A percentile compares a stretch with the other conserved stretches of the same genome.
These are phyloP conservation scores for Agapostemon virescens DNA, from an alignment of 2,888 invertebrate species.

Conservation along the genomic window DNA sequence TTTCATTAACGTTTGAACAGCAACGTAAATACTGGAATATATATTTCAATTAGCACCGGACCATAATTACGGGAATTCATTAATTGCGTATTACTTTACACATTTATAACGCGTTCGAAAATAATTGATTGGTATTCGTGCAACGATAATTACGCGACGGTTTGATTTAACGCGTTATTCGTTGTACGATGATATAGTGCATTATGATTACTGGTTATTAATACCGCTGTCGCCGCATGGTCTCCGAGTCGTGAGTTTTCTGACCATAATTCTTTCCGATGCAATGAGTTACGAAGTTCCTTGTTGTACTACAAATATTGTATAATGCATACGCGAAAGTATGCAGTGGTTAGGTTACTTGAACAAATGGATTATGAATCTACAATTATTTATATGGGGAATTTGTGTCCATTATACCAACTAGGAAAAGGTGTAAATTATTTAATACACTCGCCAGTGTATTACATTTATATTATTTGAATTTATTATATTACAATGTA, in stretches of 20 bases:
- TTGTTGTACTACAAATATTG: neutral
- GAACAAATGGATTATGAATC: neutral
- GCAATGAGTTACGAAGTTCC: neutral
- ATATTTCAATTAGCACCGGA: constrained; percentile 45
- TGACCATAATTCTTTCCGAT: neutral
- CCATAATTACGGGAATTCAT: constrained; percentile 48
- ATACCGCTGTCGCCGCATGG: neutral
- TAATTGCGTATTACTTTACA: constrained; percentile 45
- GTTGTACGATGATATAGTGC: neutral
- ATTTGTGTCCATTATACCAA: neutral
- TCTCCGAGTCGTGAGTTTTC: neutral
- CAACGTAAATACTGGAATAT: constrained; percentile 45
- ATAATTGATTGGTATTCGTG: constrained; percentile 43
- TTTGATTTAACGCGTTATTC: constrained; percentile 32
- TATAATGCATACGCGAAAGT: neutral
- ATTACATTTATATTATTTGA: too few species aligned
- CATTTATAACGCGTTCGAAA: constrained; percentile 42
- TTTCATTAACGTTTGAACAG: constrained; percentile 47
- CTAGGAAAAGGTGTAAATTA: neutral
- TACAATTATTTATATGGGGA: neutral
- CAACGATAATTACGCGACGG: constrained; percentile 32
- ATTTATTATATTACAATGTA: too few species aligned
- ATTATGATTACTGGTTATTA: neutral
- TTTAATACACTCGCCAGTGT: too few species aligned
- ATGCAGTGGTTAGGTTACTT: neutral